Evolutionary conservation across 35 echinoderm and acorn worm species (phyloP).

Genomic region (Lytechinus variegatus): DNA sequence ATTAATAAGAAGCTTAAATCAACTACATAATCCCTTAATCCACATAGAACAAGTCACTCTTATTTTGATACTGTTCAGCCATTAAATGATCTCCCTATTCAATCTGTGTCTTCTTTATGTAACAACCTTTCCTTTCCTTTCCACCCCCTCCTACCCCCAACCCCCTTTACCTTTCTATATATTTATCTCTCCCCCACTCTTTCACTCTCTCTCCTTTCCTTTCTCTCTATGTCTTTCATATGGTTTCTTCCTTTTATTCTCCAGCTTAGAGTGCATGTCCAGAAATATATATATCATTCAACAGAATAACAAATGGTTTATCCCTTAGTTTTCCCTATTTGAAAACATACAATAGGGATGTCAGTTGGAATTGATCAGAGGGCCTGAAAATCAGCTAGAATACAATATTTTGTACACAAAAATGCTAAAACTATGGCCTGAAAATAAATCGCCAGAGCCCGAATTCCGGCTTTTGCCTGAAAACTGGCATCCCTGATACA

Average conservation of each 20-base stretch:
- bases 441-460: too few species aligned
- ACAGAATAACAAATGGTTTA: not conserved
- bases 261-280: too few species aligned
- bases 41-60: not conserved
- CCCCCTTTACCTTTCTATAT: not conserved
- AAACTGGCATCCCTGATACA: too few species aligned
- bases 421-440: too few species aligned
- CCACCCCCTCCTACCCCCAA: not conserved
- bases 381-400: too few species aligned
- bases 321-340: too few species aligned
- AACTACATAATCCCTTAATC: slow-evolving; percentile 11
- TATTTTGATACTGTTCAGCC: not conserved
- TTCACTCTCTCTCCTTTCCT: not conserved
- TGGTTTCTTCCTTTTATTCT: not conserved
- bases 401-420: too few species aligned
- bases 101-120: not conserved
- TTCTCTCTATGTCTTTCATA: not conserved
- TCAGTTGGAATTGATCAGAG: too few species aligned
- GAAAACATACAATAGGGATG: too few species aligned
- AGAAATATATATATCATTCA: too few species aligned
- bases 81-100: not conserved
- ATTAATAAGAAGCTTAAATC: not conserved
- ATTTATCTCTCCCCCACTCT: not conserved
- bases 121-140: not conserved
- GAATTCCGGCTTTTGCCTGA: too few species aligned